phyloP scores from a whole-genome alignment of 2,888 invertebrate species.

The Phalera bucephala region DNA sequence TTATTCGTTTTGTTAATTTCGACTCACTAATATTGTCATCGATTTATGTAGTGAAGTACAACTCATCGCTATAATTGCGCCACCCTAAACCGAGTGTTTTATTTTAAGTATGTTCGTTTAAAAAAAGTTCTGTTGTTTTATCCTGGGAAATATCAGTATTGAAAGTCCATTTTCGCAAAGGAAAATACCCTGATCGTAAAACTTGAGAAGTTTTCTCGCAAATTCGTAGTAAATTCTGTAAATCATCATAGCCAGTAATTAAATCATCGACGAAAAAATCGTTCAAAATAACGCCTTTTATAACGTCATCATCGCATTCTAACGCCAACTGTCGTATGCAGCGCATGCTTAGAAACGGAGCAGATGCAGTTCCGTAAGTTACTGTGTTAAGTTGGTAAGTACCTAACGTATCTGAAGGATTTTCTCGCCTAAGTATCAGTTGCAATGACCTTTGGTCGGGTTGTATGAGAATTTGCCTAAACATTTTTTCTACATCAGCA shows the following conservation, averaged over 20 bases:
- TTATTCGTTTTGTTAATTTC: background rate
- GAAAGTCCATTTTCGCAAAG: slow-evolving; percentile 2
- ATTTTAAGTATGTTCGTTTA: slow-evolving; percentile 3
- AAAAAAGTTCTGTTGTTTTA: background rate
- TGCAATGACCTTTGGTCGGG: no score
- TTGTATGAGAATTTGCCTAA: no score
- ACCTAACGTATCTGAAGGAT: no score
- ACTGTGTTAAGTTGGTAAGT: no score
- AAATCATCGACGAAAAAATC: slow-evolving; percentile 9
- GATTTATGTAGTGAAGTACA: background rate
- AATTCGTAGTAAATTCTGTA: background rate
- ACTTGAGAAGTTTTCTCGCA: slow-evolving; percentile 1
- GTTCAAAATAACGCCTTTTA: background rate
- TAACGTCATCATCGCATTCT: slow-evolving; percentile 1
- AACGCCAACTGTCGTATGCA: no score
- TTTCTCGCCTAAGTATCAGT: no score
- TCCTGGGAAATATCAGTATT: background rate
- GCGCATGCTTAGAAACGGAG: no score
- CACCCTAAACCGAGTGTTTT: slow-evolving; percentile 7
- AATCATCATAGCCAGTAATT: slow-evolving; percentile 3
- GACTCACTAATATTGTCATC: background rate
- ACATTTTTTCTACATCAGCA: no score
- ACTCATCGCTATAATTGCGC: background rate
- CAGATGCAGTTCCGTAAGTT: no score
- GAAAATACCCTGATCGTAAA: slow-evolving; percentile 10